Evolutionary conservation across 2,113 vertebrate genomes (phyloP).

Genomic region (Morone saxatilis): DNA sequence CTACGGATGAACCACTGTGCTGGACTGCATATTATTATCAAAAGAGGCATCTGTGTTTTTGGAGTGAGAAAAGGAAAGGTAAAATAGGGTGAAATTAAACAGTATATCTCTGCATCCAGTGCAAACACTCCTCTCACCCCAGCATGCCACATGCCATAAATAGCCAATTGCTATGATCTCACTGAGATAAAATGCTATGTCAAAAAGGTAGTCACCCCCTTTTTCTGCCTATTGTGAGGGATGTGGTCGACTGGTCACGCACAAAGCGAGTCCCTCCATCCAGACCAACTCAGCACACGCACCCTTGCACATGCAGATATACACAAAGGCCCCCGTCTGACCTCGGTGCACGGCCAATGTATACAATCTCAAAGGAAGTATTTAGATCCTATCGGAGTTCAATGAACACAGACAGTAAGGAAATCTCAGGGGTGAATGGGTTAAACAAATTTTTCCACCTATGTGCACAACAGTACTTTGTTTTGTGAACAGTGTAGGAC

Average conservation of each 20-base stretch:
- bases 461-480: conserved; percentile 65
- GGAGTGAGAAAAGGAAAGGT: background rate
- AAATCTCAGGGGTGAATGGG: conserved; percentile 66
- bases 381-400: conserved; percentile 73
- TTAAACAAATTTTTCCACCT: conserved; percentile 73
- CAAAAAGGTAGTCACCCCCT: conserved; percentile 55
- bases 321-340: conserved; percentile 63
- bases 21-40: conserved; percentile 29
- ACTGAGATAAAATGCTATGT: conserved; percentile 56
- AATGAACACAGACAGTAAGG: conserved; percentile 69
- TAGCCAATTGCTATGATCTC: conserved; percentile 53
- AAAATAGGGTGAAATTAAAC: conserved; percentile 6
- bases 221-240: conserved; percentile 54
- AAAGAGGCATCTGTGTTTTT: conserved; percentile 38
- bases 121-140: conserved; percentile 34
- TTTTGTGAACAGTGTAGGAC: conserved; percentile 66
- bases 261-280: conserved; percentile 74
- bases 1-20: conserved; percentile 9
- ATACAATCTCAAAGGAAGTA: conserved; percentile 64
- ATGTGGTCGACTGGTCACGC: conserved; percentile 62
- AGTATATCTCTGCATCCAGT: background rate
- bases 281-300: conserved; percentile 46
- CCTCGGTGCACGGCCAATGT: conserved; percentile 40
- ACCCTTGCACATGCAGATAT: conserved; percentile 53
- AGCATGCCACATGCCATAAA: conserved; percentile 26